These are phyloP conservation scores for Atlantisia rogersi DNA, from an alignment of 2,113 vertebrate genomes.

Conservation along the genomic window DNA sequence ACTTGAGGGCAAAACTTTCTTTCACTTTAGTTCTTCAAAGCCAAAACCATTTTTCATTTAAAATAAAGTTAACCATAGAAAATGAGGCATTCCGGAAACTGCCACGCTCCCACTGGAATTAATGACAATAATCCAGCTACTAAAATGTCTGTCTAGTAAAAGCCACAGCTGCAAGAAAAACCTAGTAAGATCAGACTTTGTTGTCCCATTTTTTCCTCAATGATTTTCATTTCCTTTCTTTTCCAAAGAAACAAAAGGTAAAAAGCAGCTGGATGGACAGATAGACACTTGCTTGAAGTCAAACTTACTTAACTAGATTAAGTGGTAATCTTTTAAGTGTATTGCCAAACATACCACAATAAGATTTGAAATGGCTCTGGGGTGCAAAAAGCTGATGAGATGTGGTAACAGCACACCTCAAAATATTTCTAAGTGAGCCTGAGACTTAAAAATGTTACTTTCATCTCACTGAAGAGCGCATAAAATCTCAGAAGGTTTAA, in stretches of 20 bases:
- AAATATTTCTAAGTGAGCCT: conserved; percentile 35
- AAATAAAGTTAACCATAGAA: conserved; percentile 21
- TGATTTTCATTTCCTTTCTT: conserved; percentile 61
- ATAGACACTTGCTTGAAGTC: conserved; percentile 73
- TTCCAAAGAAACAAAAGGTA: conserved; percentile 60
- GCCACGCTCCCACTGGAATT: background rate
- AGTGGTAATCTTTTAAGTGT: conserved; percentile 79
- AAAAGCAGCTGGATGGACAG: conserved; percentile 60
- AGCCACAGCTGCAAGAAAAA: conserved; percentile 49
- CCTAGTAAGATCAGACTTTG: background rate
- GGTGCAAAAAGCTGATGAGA: conserved; percentile 52
- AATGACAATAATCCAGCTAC: conserved; percentile 9
- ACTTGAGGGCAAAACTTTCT: background rate
- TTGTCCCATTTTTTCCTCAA: background rate
- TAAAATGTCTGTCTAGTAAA: conserved; percentile 27
- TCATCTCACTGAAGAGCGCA: conserved; percentile 58
- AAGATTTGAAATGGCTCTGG: conserved; percentile 62
- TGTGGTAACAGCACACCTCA: conserved; percentile 61
- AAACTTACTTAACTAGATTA: conserved; percentile 77
- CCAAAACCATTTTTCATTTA: background rate
- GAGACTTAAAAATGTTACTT: conserved; percentile 65
- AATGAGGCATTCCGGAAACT: background rate
- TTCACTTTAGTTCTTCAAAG: background rate
- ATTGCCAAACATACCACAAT: conserved; percentile 71
- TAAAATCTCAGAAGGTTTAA: conserved; percentile 18